Conservation (phyloP, 2,113 vertebrate species). For the Muscicapa adusta region DNA sequence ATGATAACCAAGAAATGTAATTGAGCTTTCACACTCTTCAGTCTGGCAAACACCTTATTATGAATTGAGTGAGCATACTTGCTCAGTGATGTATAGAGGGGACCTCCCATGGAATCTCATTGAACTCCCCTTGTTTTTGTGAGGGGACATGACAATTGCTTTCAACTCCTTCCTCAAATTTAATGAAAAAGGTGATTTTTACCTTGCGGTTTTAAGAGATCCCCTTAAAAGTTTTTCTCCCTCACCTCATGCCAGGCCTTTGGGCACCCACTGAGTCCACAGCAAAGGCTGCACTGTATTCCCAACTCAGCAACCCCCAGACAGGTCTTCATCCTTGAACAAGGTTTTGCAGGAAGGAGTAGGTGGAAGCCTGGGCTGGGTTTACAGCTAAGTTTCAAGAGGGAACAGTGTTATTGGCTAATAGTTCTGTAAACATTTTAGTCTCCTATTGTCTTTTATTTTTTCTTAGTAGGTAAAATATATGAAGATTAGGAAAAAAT, state of each 20-base stretch:
- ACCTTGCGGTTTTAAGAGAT: not conserved
- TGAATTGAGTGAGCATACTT: not conserved
- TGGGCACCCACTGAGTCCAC: not conserved
- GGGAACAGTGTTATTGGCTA: not conserved
- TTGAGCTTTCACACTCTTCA: not conserved
- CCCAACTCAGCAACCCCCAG: accelerated
- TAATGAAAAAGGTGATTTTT: not conserved
- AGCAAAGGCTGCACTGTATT: accelerated
- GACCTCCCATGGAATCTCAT: not conserved
- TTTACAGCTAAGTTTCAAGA: not conserved
- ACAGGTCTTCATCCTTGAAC: not conserved
- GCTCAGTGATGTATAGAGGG: not conserved
- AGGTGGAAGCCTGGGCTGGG: not conserved
- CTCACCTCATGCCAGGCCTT: not conserved
- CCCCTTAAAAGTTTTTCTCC: not conserved
- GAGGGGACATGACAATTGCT: accelerated
- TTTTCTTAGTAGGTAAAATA: not conserved
- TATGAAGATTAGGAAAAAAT: not conserved
- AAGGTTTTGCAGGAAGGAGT: not conserved
- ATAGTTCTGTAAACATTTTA: not conserved
- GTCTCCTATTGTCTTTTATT: not conserved
- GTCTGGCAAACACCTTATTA: not conserved
- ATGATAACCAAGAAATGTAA: not conserved
- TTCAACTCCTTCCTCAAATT: not conserved
- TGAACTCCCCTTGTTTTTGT: not conserved